phyloP scores from a whole-genome alignment of 2,888 invertebrate species.

The Melanophora roralis region DNA sequence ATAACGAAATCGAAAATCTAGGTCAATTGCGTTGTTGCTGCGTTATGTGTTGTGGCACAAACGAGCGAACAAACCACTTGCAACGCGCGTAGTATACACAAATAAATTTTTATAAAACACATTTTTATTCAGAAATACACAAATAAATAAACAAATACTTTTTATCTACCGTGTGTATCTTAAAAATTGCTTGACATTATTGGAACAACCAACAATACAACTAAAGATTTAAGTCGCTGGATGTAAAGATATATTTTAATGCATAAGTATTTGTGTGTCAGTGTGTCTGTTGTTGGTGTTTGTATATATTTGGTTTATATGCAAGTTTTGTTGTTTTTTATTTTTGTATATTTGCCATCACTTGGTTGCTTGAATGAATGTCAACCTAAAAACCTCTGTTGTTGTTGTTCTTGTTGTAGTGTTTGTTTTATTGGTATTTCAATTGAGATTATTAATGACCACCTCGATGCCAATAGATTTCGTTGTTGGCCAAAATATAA shows the following conservation, averaged over 20 bases:
- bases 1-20: conserved; percentile 34
- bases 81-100: conserved; percentile 34
- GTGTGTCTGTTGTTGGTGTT: too few species aligned
- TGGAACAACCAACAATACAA: conserved; percentile 43
- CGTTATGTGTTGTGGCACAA: conserved; percentile 30
- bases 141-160: conserved; percentile 1
- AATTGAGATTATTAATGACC: conserved; percentile 51
- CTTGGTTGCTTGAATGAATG: conserved; percentile 23
- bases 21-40: conserved; percentile 53
- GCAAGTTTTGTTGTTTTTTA: background rate
- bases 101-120: background rate
- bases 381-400: conserved; percentile 22
- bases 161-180: conserved; percentile 24
- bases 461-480: conserved; percentile 43
- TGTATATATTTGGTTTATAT: conserved; percentile 15
- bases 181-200: conserved; percentile 59
- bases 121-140: conserved; percentile 16
- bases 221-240: conserved; percentile 35
- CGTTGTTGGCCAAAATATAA: conserved; percentile 20
- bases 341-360: background rate
- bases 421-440: conserved; percentile 7
- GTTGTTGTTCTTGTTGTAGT: background rate
- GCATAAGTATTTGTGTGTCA: background rate
- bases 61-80: conserved; percentile 16
- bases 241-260: conserved; percentile 24